Conservation (phyloP, 2,888 invertebrate genomes). For the Meliscaeva auricollis region DNA sequence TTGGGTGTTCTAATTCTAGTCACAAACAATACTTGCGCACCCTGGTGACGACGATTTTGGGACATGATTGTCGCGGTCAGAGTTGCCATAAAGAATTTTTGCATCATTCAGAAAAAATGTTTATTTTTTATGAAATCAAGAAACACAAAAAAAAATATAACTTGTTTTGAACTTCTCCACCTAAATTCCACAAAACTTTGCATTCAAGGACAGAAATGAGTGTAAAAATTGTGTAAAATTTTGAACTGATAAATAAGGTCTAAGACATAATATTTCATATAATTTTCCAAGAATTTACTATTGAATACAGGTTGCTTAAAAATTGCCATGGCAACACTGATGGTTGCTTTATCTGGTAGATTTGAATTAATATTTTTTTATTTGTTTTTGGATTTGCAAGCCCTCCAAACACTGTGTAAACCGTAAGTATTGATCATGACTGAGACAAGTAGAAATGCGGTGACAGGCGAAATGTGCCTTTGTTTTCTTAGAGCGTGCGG, state of each 20-base stretch:
- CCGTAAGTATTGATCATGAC: constrained; percentile 57
- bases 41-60: constrained; percentile 47
- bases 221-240: no score
- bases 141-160: no score
- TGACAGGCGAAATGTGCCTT: constrained; percentile 57
- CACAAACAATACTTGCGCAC: constrained; percentile 69
- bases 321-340: not conserved
- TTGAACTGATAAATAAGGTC: no score
- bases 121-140: no score
- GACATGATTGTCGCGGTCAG: constrained; percentile 27
- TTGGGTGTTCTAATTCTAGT: constrained; percentile 73
- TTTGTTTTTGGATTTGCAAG: not conserved
- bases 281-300: no score
- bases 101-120: no score
- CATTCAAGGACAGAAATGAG: no score
- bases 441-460: constrained; percentile 54
- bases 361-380: constrained; percentile 26
- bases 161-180: no score
- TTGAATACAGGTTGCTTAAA: no score
- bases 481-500: constrained; percentile 42
- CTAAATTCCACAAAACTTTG: no score
- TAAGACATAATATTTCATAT: no score
- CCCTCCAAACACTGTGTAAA: constrained; percentile 7
- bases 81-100: not conserved
- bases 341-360: constrained; percentile 48